Conservation (phyloP, 1,140 invertebrate genomes). For the Octopus sinensis region DNA sequence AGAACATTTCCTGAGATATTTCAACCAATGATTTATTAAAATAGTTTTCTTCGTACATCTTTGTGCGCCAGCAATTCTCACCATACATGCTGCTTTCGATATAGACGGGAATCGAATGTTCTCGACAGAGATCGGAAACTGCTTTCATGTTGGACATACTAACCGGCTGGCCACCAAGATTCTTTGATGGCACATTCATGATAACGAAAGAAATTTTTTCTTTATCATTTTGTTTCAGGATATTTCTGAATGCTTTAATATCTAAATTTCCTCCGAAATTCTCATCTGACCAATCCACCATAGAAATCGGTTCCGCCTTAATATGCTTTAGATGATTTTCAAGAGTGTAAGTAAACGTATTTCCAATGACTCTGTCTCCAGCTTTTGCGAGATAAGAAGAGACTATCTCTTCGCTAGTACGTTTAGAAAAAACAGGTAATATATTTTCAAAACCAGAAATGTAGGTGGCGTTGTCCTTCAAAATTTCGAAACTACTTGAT, state of each 20-base stretch:
- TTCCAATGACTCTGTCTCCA: background rate
- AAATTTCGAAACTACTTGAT: background rate
- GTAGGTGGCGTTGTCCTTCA: background rate
- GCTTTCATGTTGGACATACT: background rate
- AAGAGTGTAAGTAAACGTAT: background rate
- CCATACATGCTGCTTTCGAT: background rate
- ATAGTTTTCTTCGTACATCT: background rate
- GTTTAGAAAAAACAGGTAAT: background rate
- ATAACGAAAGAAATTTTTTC: background rate
- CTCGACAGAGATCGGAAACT: background rate
- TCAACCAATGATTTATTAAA: background rate
- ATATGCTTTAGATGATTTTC: background rate
- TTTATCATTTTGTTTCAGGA: background rate
- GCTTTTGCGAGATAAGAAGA: background rate
- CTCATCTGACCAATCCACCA: background rate
- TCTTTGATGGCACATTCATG: background rate
- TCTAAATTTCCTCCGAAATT: background rate
- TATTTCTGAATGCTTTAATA: background rate
- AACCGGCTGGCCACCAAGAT: background rate
- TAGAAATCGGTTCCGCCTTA: background rate
- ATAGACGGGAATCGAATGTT: background rate
- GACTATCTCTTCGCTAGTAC: background rate
- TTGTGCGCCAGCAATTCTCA: background rate
- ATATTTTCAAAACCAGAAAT: background rate
- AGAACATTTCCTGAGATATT: background rate